Evolutionary conservation across 2,113 vertebrate species (phyloP).

Genomic region (Paramormyrops kingsleyae): DNA sequence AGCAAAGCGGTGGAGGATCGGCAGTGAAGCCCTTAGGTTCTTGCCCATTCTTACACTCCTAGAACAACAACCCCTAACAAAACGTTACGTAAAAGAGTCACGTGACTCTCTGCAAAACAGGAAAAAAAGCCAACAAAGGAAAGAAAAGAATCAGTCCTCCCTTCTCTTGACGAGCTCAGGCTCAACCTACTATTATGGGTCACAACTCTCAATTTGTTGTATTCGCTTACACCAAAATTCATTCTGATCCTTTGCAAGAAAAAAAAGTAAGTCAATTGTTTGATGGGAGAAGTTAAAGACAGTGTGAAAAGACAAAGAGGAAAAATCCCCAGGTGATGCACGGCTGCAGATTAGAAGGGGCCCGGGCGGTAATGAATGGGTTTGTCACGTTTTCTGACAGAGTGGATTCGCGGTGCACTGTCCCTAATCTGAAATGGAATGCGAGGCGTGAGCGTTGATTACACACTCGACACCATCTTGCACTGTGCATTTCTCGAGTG

Average conservation of each 20-base stretch:
- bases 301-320: not conserved
- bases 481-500: constrained; percentile 59
- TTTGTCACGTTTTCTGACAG: constrained; percentile 46
- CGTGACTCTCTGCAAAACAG: not conserved
- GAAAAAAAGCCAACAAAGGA: not conserved
- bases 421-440: constrained; percentile 68
- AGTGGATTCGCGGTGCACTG: constrained; percentile 57
- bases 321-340: constrained; percentile 3
- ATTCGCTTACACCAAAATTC: constrained; percentile 15
- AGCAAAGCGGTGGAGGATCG: not conserved
- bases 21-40: not conserved
- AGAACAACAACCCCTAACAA: constrained; percentile 10
- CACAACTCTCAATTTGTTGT: constrained; percentile 17
- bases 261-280: constrained; percentile 14
- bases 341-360: constrained; percentile 11
- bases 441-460: constrained; percentile 59
- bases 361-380: constrained; percentile 11
- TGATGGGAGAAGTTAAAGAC: constrained; percentile 10
- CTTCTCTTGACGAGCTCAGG: not conserved
- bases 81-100: constrained; percentile 16
- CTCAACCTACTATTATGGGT: constrained; percentile 18
- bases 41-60: not conserved
- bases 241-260: not conserved
- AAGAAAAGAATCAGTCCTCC: constrained; percentile 12
- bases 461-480: constrained; percentile 52